Conservation (phyloP, 1,140 invertebrate genomes). For the Archivesica marissinica region DNA sequence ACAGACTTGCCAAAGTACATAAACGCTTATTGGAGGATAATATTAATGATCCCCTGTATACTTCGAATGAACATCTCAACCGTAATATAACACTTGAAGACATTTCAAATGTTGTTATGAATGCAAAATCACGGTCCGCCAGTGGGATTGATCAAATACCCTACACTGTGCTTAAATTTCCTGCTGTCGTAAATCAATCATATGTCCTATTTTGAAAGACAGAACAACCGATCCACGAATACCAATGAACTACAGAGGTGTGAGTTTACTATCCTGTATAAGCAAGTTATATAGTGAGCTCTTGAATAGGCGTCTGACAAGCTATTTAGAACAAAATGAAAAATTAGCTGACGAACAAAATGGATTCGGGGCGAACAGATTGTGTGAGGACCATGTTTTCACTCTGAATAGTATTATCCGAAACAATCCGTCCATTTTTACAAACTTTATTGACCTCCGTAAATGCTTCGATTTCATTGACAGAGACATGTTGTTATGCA, state of each 20-base stretch:
- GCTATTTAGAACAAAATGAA: slow-evolving; percentile 16
- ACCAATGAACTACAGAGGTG: too few relatives aligned
- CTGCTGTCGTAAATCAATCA: slow-evolving; percentile 28
- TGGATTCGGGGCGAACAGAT: too few relatives aligned
- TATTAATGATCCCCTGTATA: slow-evolving; percentile 26
- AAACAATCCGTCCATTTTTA: too few relatives aligned
- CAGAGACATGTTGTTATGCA: too few relatives aligned
- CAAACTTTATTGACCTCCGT: too few relatives aligned
- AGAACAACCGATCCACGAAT: background rate
- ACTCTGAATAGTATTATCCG: too few relatives aligned
- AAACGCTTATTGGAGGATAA: slow-evolving; percentile 6
- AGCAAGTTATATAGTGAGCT: slow-evolving; percentile 45
- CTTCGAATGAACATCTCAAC: background rate
- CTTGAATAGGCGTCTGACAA: slow-evolving; percentile 15
- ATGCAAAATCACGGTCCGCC: background rate
- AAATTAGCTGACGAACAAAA: too few relatives aligned
- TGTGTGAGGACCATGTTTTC: too few relatives aligned
- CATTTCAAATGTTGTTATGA: background rate
- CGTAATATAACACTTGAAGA: background rate
- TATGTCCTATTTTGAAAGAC: slow-evolving; percentile 54
- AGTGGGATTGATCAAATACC: background rate
- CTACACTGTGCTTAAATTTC: slow-evolving; percentile 12
- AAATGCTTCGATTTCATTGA: too few relatives aligned
- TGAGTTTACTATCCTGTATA: slow-evolving; percentile 41
- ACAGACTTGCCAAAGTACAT: background rate